Conservation (phyloP, 2,888 invertebrate genomes). For the Agriotes lineatus region DNA sequence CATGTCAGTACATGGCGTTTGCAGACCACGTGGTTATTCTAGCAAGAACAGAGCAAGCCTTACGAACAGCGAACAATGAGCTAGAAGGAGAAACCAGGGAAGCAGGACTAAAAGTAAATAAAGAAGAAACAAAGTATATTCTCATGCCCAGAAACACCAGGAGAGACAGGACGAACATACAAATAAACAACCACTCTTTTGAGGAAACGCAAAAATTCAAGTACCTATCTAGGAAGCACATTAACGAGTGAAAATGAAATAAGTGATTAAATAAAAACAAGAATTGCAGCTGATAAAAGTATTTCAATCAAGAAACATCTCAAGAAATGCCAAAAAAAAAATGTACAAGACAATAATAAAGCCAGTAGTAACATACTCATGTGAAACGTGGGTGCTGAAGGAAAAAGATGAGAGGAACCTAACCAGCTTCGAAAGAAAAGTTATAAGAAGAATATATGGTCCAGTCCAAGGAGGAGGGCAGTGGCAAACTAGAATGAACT, state of each 20-base stretch:
- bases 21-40: background rate
- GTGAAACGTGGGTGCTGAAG: background rate
- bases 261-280: too few relatives aligned
- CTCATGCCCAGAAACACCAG: background rate
- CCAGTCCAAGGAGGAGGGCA: background rate
- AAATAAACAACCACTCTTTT: background rate
- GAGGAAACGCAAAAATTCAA: background rate
- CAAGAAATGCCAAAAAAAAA: background rate
- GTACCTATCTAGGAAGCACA: background rate
- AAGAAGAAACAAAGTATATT: too few relatives aligned
- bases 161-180: too few relatives aligned
- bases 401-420: background rate
- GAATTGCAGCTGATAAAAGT: background rate
- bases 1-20: background rate
- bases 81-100: too few relatives aligned
- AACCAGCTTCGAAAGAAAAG: background rate
- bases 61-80: background rate
- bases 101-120: too few relatives aligned
- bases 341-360: background rate
- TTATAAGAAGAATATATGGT: background rate
- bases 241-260: background rate
- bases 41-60: background rate
- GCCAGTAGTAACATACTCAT: background rate
- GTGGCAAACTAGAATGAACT: background rate
- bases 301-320: background rate